phyloP scores from a whole-genome alignment of 2,113 vertebrate species.

The Lycaon pictus region DNA sequence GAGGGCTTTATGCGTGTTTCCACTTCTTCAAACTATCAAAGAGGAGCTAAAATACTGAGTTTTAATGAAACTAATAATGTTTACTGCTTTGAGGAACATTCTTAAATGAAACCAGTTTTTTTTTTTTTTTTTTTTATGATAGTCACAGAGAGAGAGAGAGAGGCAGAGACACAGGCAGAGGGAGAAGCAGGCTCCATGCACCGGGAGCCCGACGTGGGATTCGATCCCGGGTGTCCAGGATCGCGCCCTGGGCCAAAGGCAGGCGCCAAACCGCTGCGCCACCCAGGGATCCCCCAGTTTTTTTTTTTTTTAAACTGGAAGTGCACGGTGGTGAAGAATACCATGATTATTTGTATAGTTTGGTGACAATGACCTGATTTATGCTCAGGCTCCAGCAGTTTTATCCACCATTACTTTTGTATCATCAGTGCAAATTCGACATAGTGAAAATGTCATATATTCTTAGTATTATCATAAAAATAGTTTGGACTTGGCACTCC shows the following conservation, averaged over 20 bases:
- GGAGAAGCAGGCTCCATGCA: too few species aligned
- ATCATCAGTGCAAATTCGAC: neutral
- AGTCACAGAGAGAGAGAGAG: too few species aligned
- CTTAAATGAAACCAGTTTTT: slow-evolving; percentile 15
- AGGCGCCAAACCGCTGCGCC: too few species aligned
- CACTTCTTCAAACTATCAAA: neutral
- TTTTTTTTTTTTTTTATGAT: neutral
- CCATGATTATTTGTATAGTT: neutral
- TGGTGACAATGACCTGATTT: neutral
- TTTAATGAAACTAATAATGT: neutral
- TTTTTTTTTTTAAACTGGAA: neutral
- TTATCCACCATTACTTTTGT: neutral
- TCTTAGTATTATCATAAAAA: neutral
- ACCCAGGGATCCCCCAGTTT: too few species aligned
- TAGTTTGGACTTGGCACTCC: neutral
- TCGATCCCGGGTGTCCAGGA: too few species aligned
- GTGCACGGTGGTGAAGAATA: neutral
- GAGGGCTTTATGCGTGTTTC: neutral
- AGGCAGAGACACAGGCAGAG: too few species aligned
- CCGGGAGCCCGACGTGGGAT: too few species aligned
- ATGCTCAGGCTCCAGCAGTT: neutral
- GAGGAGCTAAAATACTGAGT: neutral
- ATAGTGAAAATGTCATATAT: neutral
- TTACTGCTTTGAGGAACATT: neutral
- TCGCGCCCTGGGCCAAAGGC: too few species aligned